Evolutionary conservation across 2,888 invertebrate genomes (phyloP).

Genomic region (Phragmatobia fuliginosa): DNA sequence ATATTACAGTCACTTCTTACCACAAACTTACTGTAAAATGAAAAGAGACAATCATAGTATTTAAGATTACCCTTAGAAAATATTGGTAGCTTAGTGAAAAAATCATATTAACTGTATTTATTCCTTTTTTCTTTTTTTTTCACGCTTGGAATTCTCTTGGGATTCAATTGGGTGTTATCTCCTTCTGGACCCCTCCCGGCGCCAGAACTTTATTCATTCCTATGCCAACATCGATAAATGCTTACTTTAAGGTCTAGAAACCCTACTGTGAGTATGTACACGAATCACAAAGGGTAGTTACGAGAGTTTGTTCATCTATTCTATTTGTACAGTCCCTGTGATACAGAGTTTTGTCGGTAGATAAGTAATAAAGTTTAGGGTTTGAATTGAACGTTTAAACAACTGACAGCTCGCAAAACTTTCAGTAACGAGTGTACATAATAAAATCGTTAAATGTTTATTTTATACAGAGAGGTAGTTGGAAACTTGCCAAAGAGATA

Average conservation of each 20-base stretch:
- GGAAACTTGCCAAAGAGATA: conserved; percentile 29
- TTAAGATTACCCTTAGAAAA: too few relatives aligned
- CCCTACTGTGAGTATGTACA: neutral
- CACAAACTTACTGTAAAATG: too few relatives aligned
- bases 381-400: neutral
- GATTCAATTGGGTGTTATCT: too few relatives aligned
- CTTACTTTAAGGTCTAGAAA: neutral
- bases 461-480: conserved; percentile 32
- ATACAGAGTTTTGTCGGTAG: neutral
- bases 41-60: too few relatives aligned
- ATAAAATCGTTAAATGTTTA: conserved; percentile 33
- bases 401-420: neutral
- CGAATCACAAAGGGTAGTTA: neutral
- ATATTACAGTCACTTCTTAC: too few relatives aligned
- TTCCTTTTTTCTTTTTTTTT: too few relatives aligned
- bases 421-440: conserved; percentile 18
- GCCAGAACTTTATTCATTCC: too few relatives aligned
- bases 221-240: neutral
- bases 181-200: too few relatives aligned
- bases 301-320: neutral
- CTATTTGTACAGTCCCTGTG: neutral
- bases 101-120: too few relatives aligned
- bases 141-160: too few relatives aligned
- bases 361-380: neutral
- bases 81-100: too few relatives aligned